Base-by-base conservation (phyloP, 1,140 invertebrate genomes). In the Papilio aristodemus region DNA sequence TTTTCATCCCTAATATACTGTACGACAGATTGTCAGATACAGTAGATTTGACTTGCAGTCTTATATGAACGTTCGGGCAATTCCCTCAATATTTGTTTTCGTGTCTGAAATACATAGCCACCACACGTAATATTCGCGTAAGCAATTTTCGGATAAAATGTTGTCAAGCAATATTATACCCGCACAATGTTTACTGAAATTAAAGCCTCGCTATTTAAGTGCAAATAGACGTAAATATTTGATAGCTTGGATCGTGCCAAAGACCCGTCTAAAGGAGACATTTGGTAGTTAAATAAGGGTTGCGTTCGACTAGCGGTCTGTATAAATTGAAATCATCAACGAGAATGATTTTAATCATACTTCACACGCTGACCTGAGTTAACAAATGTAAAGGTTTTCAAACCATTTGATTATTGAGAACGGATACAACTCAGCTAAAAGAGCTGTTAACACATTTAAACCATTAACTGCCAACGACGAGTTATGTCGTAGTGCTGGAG, bases 191-290 rank as follows among this genome's bases (percentile, higher is more conserved):
- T 64, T 64, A 25, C 60, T 43, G 60, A 27, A 64, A 64, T 64
- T 64, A 64, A 64, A 41, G 60, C 60, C 9, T 25, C 60, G 36
- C 38, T 64, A 43, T 64, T 64, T 64, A 64, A 64, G 60, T 64
- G 60, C 60, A 64, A 64, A 64, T 64, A 64, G n/a, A 64, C 39
- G 60, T 38, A 64, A 64, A 64, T 43, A 43, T 64, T 64, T 64
- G 38, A 37, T 17, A 13, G 11, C 60, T 64, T 43, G 38, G 60
- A 64, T 64, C 60, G 60, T 64, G 60, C 38, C 38, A 64, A 64
- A 64, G 60, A n/a, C 60, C 17, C 38, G 60, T 64, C 60, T 64
- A 64, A 43, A 25, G 38, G 60, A 64, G 60, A 64, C 43, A 64
- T 63, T 41, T 41, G 37, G 41, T 63, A 39, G 60, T 63, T 63